Percentiles rank a stretch among this genome's conserved stretches.
Conservation (phyloP, 2,888 invertebrate genomes). For the Lasiommata megera region DNA sequence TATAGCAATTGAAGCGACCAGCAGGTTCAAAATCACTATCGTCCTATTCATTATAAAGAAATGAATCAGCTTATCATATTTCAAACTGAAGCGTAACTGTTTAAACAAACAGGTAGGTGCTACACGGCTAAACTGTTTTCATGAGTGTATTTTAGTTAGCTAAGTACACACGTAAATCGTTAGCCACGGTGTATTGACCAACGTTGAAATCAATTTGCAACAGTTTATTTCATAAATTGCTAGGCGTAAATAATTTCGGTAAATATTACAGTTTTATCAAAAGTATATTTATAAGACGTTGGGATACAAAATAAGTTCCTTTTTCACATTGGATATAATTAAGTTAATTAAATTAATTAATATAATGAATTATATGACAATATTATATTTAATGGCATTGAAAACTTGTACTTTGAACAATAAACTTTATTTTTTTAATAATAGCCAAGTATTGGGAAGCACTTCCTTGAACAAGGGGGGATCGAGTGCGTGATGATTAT, state of each 20-base stretch:
- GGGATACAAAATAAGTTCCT: no score
- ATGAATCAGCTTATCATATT: not conserved
- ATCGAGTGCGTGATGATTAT: no score
- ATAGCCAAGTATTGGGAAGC: no score
- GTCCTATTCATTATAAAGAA: slow-evolving; percentile 19
- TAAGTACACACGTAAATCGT: not conserved
- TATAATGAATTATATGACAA: no score
- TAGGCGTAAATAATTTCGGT: slow-evolving; percentile 6
- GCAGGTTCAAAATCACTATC: slow-evolving; percentile 10
- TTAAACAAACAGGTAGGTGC: not conserved
- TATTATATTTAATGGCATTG: no score
- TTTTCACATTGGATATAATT: no score
- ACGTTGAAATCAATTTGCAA: slow-evolving; percentile 4
- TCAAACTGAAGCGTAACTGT: no score
- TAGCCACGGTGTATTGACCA: not conserved
- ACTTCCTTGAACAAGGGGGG: no score
- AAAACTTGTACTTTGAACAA: no score
- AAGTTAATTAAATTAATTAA: no score
- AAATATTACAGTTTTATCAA: not conserved
- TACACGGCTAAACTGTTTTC: not conserved
- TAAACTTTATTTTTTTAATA: no score
- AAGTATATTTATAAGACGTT: no score
- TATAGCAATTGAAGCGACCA: slow-evolving; percentile 10
- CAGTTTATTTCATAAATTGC: slow-evolving; percentile 9
- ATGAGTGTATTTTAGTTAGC: not conserved